Evolutionary conservation across 2,888 invertebrate genomes (phyloP).

Genomic region (Epinotia bilunana): DNA sequence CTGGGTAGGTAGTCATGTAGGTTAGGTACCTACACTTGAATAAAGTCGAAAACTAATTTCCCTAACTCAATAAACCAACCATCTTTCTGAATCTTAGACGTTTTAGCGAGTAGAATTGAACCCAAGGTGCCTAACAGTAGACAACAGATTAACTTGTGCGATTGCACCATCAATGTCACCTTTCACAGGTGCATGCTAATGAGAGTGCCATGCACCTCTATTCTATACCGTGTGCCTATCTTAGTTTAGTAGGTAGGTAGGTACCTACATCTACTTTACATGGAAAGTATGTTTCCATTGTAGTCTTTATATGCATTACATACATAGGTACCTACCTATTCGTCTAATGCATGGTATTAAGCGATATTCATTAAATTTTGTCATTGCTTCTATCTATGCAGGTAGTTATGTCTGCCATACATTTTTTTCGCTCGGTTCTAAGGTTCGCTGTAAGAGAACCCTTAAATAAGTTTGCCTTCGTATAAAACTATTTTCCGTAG

Average conservation of each 20-base stretch:
- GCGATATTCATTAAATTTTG: too few relatives aligned
- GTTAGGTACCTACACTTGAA: background rate
- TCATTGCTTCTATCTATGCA: too few relatives aligned
- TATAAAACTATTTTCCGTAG: background rate
- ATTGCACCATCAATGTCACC: constrained; percentile 22
- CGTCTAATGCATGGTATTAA: too few relatives aligned
- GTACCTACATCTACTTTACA: background rate
- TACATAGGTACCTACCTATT: too few relatives aligned
- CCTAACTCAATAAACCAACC: background rate
- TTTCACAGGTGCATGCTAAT: constrained; percentile 15
- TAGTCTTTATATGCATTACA: too few relatives aligned
- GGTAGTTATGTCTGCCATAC: too few relatives aligned
- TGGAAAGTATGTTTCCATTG: too few relatives aligned
- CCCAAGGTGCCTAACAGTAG: background rate
- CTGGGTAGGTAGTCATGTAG: too few relatives aligned
- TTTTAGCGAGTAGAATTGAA: background rate
- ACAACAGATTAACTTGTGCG: background rate
- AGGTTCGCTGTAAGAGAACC: background rate
- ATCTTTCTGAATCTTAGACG: background rate
- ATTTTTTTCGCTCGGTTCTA: background rate
- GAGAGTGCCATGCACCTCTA: background rate
- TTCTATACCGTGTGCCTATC: background rate
- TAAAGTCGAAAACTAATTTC: background rate
- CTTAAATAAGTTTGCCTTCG: background rate
- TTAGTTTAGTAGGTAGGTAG: background rate